Evolutionary conservation across 2,888 invertebrate species (phyloP).

Genomic region (Leucoptera coffeella): DNA sequence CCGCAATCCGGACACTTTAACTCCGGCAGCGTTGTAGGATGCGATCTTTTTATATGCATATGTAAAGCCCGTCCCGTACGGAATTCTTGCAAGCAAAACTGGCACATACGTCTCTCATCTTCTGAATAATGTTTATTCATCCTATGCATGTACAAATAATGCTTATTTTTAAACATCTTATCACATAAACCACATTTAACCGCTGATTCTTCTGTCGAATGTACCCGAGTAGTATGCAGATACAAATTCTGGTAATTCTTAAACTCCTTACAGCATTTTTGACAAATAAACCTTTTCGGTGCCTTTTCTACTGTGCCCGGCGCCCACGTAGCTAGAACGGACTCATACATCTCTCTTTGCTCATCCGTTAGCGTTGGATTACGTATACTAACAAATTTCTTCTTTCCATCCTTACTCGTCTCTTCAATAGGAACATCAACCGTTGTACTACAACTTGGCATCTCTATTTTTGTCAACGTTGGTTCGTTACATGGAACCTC

Average conservation of each 20-base stretch:
- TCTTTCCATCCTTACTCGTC: too few relatives aligned
- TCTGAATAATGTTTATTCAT: slow-evolving; percentile 47
- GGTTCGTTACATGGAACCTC: too few relatives aligned
- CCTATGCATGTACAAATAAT: slow-evolving; percentile 40
- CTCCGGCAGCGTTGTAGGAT: slow-evolving; percentile 31
- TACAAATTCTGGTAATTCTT: slow-evolving; percentile 41
- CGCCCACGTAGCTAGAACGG: slow-evolving; percentile 34
- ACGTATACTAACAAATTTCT: slow-evolving; percentile 32
- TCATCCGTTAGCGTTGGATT: slow-evolving; percentile 27
- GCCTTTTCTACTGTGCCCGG: slow-evolving; percentile 29
- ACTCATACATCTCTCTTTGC: slow-evolving; percentile 39
- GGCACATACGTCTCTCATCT: slow-evolving; percentile 32
- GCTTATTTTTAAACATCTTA: slow-evolving; percentile 40
- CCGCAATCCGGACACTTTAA: slow-evolving; percentile 34
- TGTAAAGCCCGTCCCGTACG: slow-evolving; percentile 29
- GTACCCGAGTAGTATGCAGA: slow-evolving; percentile 33
- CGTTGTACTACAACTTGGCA: too few relatives aligned
- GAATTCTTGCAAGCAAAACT: slow-evolving; percentile 37
- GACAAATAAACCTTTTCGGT: slow-evolving; percentile 28
- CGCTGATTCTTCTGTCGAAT: slow-evolving; percentile 33
- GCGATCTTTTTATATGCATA: slow-evolving; percentile 33
- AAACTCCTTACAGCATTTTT: slow-evolving; percentile 35
- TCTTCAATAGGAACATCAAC: too few relatives aligned
- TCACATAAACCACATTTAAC: slow-evolving; percentile 35
- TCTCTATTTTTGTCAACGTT: too few relatives aligned